Conservation (phyloP, 1,140 invertebrate species). For the Papilio xuthus region DNA sequence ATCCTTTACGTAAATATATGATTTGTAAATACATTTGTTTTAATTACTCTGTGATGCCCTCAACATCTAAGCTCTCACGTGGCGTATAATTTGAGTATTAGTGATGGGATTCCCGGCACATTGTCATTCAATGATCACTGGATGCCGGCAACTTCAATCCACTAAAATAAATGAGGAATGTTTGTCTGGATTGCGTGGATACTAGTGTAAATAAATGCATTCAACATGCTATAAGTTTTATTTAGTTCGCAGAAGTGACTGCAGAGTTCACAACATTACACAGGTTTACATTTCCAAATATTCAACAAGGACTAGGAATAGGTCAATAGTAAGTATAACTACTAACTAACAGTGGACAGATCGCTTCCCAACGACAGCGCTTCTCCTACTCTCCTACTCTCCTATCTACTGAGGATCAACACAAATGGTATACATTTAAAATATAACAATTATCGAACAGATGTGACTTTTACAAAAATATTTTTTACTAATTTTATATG, state of each 20-base stretch:
- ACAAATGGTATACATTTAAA: background rate
- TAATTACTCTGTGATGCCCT: background rate
- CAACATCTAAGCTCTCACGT: background rate
- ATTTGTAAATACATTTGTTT: constrained; percentile 29
- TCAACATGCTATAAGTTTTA: constrained; percentile 78
- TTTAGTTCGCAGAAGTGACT: constrained; percentile 64
- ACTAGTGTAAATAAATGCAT: constrained; percentile 37
- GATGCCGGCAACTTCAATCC: no score
- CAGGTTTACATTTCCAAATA: constrained; percentile 76
- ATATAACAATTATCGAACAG: background rate
- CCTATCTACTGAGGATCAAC: constrained; percentile 24
- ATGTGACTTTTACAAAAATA: constrained; percentile 1
- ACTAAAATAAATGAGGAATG: background rate
- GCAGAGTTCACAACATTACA: constrained; percentile 75
- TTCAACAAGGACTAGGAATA: constrained; percentile 80
- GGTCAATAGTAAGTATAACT: constrained; percentile 75
- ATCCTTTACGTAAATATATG: constrained; percentile 64
- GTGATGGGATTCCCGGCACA: no score
- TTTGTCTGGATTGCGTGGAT: background rate
- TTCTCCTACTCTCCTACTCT: constrained; percentile 8
- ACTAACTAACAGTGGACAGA: constrained; percentile 72
- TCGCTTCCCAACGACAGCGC: constrained; percentile 46
- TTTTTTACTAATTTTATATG: background rate
- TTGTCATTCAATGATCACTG: no score
- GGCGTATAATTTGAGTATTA: background rate